Evolutionary conservation across 2,888 invertebrate genomes (phyloP), one percentile per base, ranked within the genome.

Genomic region (Drosophila melanosoma): DNA sequence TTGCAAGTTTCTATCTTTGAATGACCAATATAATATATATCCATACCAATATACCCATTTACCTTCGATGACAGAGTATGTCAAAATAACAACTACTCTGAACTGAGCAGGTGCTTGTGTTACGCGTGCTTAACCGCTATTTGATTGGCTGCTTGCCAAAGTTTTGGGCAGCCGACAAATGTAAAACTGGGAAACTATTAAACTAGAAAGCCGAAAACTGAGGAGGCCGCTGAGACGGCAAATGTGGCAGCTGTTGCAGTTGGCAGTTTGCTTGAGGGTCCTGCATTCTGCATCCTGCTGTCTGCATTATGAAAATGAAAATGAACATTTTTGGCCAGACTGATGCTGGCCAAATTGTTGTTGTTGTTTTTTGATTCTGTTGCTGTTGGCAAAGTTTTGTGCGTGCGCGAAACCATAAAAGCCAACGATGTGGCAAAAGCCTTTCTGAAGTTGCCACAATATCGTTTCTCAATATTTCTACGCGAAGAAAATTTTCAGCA

Each of bases 331-430:
- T 76, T 61, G 69, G 53, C 61, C 65, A 65, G 53, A 79, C 85
- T 38, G 8, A 45, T 29, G 87, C 77, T 88, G 81, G 60, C 68
- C 26, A 36, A 54, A 66, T 64, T 42, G 56, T 40, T 56, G 45
- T 35, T 71, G 53, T 11, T 63, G 52, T 54, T 64, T 64, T 53
- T 52, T 76, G 76, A 26, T 74, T 35, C 52, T 74, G 63, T 53
- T 72, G 70, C 61, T 66, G 60, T 71, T 75, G 66, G 65, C 63
- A 87, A 90, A 85, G 84, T 85, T 84, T 78, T 74, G 89, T 90
- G 90, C 90, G 84, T 90, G 87, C 89, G 84, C 90, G 84, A 90
- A 87, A 79, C 90, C 87, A 87, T 90, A 89, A 85, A 90, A 85
- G 65, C 85, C 90, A 85, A 85, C 90, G 90, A 85, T 85, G 90